Evolutionary conservation across 2,888 invertebrate species (phyloP).

Genomic region (Drosophila nigritarsus): DNA sequence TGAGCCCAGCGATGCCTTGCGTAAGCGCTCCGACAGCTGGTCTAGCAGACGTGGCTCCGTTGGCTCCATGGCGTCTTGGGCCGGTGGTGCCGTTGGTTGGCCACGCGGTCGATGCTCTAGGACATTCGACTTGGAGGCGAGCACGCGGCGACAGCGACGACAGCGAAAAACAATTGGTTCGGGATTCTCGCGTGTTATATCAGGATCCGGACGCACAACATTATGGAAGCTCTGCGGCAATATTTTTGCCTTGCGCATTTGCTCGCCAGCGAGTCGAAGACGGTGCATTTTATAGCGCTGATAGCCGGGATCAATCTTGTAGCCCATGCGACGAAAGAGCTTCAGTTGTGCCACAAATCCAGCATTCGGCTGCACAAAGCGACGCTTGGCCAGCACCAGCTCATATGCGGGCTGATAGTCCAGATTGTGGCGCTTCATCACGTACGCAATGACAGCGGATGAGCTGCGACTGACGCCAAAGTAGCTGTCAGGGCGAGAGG

Average conservation of each 20-base stretch:
- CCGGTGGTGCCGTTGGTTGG: background rate
- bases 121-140: constrained; percentile 93
- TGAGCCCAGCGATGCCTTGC: constrained; percentile 73
- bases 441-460: constrained; percentile 93
- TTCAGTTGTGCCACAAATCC: constrained; percentile 93
- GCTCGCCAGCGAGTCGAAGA: constrained; percentile 92
- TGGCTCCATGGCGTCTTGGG: background rate
- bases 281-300: constrained; percentile 91
- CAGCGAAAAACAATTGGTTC: constrained; percentile 94
- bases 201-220: constrained; percentile 92
- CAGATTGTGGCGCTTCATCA: constrained; percentile 94
- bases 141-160: constrained; percentile 91
- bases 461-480: constrained; percentile 96
- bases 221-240: constrained; percentile 91
- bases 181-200: constrained; percentile 90
- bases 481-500: constrained; percentile 86
- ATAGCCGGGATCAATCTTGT: constrained; percentile 88
- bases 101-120: constrained; percentile 87
- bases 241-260: constrained; percentile 93
- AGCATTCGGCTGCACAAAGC: constrained; percentile 91
- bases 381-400: constrained; percentile 89
- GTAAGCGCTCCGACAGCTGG: constrained; percentile 79
- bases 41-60: constrained; percentile 74
- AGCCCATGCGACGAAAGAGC: constrained; percentile 92
- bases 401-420: constrained; percentile 90